Base-by-base conservation (phyloP, 1,140 invertebrate genomes). In the Pseudomyrmex dendroicus region DNA sequence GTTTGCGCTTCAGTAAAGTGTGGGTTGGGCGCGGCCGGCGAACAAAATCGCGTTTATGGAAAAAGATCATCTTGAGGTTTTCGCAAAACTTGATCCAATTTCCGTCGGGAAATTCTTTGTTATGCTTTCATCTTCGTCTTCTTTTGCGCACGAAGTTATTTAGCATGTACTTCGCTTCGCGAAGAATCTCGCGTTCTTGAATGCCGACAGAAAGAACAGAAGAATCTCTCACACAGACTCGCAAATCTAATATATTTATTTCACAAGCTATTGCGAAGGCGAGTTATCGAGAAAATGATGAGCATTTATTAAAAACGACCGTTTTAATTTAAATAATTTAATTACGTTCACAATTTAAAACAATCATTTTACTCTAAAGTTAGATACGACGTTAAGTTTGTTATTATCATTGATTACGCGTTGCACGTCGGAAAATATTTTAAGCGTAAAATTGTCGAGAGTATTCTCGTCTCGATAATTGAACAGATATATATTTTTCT, bases 81-180 rank as follows among this genome's bases (percentile, higher is more conserved):
- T 77, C 25, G 2, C 73, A 46, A 77, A 52, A 66, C 48, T 67
- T 54, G 12, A 77, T 77, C 3, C 25, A 67, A 54, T 77, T 35
- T 54, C 9, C 50, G 2, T 2, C 52, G 73, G 2, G 17, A 9
- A 44, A 66, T 22, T 54, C 9, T 1, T 73, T 20, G 9, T 17
- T 20, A 13, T 44, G 4, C 9, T 44, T 17, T 46, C 35, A 2
- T 66, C 56, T 56, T 35, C 44, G 13, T 25, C 0, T 1, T 63
- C 10, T 15, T 44, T 54, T 12, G 17, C 5, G 3, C 10, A 1
- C 15, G 22, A 44, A 66, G 1, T 50, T 12, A 48, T 15, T 66
- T 66, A 25, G 20, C 12, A 20, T 63, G 10, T 57, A 9, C 57
- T 9, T 44, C n/a, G 1, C 3, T 73, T 59, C 17, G 35, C 25